phyloP scores from a whole-genome alignment of 2,888 invertebrate species.

The Rhagonycha lutea region DNA sequence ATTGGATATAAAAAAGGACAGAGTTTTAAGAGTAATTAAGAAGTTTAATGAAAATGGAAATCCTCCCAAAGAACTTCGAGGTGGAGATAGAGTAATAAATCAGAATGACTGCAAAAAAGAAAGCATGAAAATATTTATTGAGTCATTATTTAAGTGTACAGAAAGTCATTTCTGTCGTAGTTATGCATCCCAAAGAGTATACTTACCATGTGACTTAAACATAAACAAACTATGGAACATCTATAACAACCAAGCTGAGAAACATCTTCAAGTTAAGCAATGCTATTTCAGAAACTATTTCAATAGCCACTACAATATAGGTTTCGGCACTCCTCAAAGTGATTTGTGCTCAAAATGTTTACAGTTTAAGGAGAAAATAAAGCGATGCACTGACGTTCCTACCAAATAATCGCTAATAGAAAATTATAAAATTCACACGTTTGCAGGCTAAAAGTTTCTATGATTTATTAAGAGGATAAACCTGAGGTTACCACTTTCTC shows the following conservation, averaged over 20 bases:
- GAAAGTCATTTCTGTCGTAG: background rate
- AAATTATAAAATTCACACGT: too few relatives aligned
- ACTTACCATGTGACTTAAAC: background rate
- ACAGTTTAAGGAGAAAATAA: too few relatives aligned
- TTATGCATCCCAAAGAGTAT: background rate
- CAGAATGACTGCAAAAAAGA: background rate
- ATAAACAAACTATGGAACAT: background rate
- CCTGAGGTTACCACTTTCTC: too few relatives aligned
- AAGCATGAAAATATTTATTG: background rate
- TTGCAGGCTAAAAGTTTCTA: too few relatives aligned
- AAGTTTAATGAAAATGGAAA: background rate
- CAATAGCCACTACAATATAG: background rate
- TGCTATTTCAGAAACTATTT: constrained; percentile 1
- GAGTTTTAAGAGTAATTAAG: background rate
- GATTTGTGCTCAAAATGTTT: constrained; percentile 1
- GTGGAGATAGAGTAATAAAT: background rate
- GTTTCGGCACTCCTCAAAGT: background rate
- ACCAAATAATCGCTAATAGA: too few relatives aligned
- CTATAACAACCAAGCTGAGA: background rate
- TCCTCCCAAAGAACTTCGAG: background rate
- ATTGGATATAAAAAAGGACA: background rate
- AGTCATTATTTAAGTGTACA: background rate
- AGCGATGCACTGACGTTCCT: too few relatives aligned
- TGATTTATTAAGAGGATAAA: too few relatives aligned
- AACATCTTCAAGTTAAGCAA: background rate